Conservation (phyloP, 2,888 invertebrate genomes). For the Pilophorus perplexus region DNA sequence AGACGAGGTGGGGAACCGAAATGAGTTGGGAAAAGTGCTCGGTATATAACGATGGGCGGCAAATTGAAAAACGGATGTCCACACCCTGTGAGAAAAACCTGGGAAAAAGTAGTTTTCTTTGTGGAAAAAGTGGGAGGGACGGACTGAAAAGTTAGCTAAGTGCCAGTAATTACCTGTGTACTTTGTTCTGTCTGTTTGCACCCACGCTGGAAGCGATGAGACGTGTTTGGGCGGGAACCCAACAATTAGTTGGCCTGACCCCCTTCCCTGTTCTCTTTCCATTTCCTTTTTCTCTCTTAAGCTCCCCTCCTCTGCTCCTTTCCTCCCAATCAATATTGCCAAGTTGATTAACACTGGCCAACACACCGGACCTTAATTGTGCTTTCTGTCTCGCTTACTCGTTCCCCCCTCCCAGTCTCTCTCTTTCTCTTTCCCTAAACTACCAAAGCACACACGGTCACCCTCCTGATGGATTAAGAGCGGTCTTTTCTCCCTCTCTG, state of each 20-base stretch:
- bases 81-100: no score
- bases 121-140: background rate
- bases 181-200: conserved; percentile 36
- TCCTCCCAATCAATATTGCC: conserved; percentile 42
- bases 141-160: conserved; percentile 36
- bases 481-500: background rate
- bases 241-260: conserved; percentile 30
- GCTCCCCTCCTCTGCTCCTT: conserved; percentile 11
- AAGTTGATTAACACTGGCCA: conserved; percentile 43
- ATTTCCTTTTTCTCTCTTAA: background rate
- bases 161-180: conserved; percentile 41
- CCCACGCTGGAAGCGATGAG: conserved; percentile 12
- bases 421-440: conserved; percentile 4
- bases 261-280: conserved; percentile 13
- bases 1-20: no score
- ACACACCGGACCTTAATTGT: conserved; percentile 42
- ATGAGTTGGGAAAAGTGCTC: conserved; percentile 3
- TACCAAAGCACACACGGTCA: conserved; percentile 29
- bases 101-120: no score
- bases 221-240: conserved; percentile 39
- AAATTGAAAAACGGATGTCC: conserved; percentile 22
- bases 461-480: conserved; percentile 41
- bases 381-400: conserved; percentile 38
- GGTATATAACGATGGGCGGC: background rate
- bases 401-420: background rate